Percentiles rank a stretch among this genome's conserved stretches.
These are phyloP conservation scores for Oophaga pumilio DNA, from an alignment of 2,113 vertebrate species.

Conservation along the genomic window DNA sequence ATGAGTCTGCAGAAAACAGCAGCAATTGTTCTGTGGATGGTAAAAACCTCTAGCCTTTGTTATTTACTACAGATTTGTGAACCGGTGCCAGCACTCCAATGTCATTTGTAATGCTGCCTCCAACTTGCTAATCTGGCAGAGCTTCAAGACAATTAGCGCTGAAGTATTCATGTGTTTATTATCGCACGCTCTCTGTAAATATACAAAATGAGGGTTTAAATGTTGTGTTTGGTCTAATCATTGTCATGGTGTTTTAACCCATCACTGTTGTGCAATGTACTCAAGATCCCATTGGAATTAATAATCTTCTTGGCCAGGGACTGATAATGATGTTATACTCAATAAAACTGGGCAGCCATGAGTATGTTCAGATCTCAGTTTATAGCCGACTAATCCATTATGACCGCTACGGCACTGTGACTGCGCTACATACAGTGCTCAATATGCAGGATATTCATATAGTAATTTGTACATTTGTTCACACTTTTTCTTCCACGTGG, in stretches of 20 bases:
- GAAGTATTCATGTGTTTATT: constrained; percentile 33
- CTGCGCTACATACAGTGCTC: not conserved
- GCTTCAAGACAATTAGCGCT: constrained; percentile 35
- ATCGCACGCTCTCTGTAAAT: constrained; percentile 23
- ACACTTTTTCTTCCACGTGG: not conserved
- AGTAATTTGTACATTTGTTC: not conserved
- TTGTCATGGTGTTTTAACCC: constrained; percentile 17
- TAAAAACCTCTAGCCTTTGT: constrained; percentile 22
- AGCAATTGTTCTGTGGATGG: constrained; percentile 23
- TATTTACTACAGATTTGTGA: constrained; percentile 30
- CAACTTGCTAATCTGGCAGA: constrained; percentile 34
- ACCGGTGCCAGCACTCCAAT: constrained; percentile 23
- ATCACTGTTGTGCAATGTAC: constrained; percentile 3
- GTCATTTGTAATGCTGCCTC: constrained; percentile 40
- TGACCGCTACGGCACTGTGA: not conserved
- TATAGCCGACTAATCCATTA: not conserved
- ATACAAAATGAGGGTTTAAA: constrained; percentile 22
- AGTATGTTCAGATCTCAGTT: not conserved
- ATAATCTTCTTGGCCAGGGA: constrained; percentile 6
- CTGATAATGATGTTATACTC: not conserved
- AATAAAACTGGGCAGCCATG: not conserved
- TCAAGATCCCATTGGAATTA: constrained; percentile 1
- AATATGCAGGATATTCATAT: not conserved
- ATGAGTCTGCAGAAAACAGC: constrained; percentile 20
- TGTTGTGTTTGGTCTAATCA: constrained; percentile 27